A percentile compares a stretch with the other conserved stretches of the same genome.
Evolutionary conservation across 1,140 invertebrate species (phyloP).

Genomic region (Asbolus verrucosus): DNA sequence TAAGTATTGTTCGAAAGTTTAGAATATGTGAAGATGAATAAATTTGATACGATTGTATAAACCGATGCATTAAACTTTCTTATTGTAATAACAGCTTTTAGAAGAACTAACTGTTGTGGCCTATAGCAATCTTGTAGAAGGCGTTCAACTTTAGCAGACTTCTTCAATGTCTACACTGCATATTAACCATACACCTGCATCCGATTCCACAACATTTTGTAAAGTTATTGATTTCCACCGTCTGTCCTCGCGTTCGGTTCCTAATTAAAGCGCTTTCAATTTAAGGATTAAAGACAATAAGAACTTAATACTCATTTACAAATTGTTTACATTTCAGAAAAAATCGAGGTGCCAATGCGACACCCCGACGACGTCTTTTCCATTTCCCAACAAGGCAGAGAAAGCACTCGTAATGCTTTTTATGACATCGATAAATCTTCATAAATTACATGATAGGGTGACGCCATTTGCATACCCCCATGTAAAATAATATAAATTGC

Average conservation of each 20-base stretch:
- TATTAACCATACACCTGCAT: constrained; percentile 10
- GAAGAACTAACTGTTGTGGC: constrained; percentile 35
- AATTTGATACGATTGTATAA: constrained; percentile 25
- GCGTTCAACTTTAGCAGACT: constrained; percentile 16
- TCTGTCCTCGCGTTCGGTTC: too few relatives aligned
- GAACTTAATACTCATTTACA: too few relatives aligned
- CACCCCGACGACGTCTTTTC: too few relatives aligned
- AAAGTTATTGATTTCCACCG: too few relatives aligned
- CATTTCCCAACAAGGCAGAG: too few relatives aligned
- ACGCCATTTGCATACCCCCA: constrained; percentile 1
- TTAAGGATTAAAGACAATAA: too few relatives aligned
- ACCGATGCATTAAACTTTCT: constrained; percentile 15
- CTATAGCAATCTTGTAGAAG: constrained; percentile 21
- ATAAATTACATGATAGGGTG: constrained; percentile 17
- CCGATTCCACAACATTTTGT: not conserved
- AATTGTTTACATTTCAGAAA: too few relatives aligned
- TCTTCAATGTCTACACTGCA: not conserved
- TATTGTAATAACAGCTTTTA: constrained; percentile 20
- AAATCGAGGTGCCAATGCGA: too few relatives aligned
- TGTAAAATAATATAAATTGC: not conserved
- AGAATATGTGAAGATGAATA: constrained; percentile 17
- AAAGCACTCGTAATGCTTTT: too few relatives aligned
- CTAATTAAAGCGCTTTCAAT: too few relatives aligned
- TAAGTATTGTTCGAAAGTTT: constrained; percentile 15
- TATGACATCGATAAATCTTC: constrained; percentile 9